phyloP scores from a whole-genome alignment of 2,888 invertebrate species.

The Phaedon cochleariae region DNA sequence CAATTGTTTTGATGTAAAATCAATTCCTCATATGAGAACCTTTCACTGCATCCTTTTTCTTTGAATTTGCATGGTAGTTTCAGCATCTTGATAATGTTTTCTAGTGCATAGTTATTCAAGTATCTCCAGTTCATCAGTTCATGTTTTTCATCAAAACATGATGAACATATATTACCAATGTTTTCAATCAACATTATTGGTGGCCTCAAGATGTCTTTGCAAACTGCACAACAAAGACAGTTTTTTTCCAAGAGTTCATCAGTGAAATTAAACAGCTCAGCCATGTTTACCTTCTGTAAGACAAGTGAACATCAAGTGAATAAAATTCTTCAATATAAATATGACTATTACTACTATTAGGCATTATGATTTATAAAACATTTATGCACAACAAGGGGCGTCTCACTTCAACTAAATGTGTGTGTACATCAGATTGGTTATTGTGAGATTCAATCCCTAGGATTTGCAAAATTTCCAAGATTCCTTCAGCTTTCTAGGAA shows the following conservation, averaged over 20 bases:
- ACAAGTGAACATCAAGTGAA: neutral
- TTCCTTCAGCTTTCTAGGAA: too few relatives aligned
- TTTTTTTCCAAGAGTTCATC: constrained; percentile 42
- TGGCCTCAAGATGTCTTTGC: constrained; percentile 48
- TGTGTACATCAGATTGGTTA: too few relatives aligned
- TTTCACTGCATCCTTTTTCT: constrained; percentile 46
- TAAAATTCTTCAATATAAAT: too few relatives aligned
- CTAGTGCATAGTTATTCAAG: constrained; percentile 45
- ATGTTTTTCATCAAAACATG: constrained; percentile 44
- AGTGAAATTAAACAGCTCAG: constrained; percentile 43
- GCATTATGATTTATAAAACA: too few relatives aligned
- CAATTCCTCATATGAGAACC: constrained; percentile 39
- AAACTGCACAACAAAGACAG: constrained; percentile 38
- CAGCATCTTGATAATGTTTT: constrained; percentile 45
- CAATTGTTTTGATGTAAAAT: constrained; percentile 45
- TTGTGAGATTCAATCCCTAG: too few relatives aligned
- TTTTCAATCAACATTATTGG: constrained; percentile 53
- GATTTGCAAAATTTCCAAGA: too few relatives aligned
- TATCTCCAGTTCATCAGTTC: constrained; percentile 24
- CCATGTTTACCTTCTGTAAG: constrained; percentile 24
- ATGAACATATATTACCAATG: constrained; percentile 51
- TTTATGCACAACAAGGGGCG: too few relatives aligned
- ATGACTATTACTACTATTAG: too few relatives aligned
- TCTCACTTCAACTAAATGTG: too few relatives aligned
- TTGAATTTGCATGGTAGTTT: constrained; percentile 50